Evolutionary conservation across 2,113 vertebrate genomes (phyloP).

Genomic region (Ptilorrhoa leucosticta): DNA sequence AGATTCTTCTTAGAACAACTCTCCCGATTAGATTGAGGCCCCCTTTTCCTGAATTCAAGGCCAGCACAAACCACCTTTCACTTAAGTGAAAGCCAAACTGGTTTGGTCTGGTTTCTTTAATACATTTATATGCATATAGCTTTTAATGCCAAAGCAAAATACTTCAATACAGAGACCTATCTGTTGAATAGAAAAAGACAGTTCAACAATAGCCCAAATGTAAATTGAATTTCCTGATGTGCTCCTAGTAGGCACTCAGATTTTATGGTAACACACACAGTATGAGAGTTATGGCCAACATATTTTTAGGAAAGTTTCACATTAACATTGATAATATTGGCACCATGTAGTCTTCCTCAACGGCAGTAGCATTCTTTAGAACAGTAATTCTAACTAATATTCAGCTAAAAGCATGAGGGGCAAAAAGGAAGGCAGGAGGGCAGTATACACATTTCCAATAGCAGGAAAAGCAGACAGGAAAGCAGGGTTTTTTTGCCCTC

Average conservation of each 20-base stretch:
- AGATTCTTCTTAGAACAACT: neutral
- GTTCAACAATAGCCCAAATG: neutral
- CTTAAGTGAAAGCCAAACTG: neutral
- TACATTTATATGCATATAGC: neutral
- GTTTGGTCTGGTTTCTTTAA: constrained; percentile 12
- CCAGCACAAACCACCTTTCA: neutral
- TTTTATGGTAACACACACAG: neutral
- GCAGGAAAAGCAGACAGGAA: neutral
- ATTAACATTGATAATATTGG: neutral
- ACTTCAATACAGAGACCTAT: neutral
- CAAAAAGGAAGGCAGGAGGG: neutral
- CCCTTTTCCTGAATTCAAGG: neutral
- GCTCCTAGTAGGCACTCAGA: neutral
- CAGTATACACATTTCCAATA: neutral
- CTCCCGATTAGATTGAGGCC: neutral
- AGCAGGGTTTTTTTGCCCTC: neutral
- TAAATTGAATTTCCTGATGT: neutral
- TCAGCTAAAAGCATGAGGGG: fast-evolving
- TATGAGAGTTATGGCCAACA: neutral
- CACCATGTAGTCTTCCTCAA: neutral
- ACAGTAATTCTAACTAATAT: neutral
- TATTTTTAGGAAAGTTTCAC: neutral
- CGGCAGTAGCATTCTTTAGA: neutral
- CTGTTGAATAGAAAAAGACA: neutral
- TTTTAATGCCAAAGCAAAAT: constrained; percentile 19